Conservation (phyloP, 2,888 invertebrate genomes). For the Adelognathus sp. region DNA sequence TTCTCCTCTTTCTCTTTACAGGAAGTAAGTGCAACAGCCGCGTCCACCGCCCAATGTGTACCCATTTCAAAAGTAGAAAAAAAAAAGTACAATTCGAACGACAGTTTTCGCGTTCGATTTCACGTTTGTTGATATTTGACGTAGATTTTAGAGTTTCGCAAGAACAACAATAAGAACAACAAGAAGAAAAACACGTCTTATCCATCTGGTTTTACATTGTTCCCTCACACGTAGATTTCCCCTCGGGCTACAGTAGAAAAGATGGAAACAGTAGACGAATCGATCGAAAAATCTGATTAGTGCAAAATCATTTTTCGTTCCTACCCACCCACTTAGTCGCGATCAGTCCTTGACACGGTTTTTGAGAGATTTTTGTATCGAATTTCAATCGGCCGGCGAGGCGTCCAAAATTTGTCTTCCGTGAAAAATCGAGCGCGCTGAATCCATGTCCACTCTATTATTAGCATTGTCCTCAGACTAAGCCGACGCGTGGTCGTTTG, state of each 20-base stretch:
- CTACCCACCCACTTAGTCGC: too few relatives aligned
- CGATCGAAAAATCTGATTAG: neutral
- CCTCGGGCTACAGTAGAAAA: constrained; percentile 25
- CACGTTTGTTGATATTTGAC: constrained; percentile 37
- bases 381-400: constrained; percentile 53
- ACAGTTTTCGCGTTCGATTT: constrained; percentile 39
- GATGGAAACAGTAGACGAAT: neutral
- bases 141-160: constrained; percentile 54
- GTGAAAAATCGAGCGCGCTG: neutral
- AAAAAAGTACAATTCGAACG: constrained; percentile 25
- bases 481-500: neutral
- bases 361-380: neutral
- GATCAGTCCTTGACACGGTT: constrained; percentile 45
- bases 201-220: constrained; percentile 18
- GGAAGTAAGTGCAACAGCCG: constrained; percentile 82
- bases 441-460: neutral
- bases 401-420: neutral
- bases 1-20: constrained; percentile 81
- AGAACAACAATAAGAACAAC: too few relatives aligned
- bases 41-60: constrained; percentile 46
- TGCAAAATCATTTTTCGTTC: constrained; percentile 13
- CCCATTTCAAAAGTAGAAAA: constrained; percentile 28
- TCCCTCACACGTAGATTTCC: constrained; percentile 34
- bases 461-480: neutral
- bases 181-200: neutral